Evolutionary conservation across 2,797 vertebrate species (phyloP), one percentile per base, ranked within the genome.

Genomic region (Rhinatrema bivittatum): DNA sequence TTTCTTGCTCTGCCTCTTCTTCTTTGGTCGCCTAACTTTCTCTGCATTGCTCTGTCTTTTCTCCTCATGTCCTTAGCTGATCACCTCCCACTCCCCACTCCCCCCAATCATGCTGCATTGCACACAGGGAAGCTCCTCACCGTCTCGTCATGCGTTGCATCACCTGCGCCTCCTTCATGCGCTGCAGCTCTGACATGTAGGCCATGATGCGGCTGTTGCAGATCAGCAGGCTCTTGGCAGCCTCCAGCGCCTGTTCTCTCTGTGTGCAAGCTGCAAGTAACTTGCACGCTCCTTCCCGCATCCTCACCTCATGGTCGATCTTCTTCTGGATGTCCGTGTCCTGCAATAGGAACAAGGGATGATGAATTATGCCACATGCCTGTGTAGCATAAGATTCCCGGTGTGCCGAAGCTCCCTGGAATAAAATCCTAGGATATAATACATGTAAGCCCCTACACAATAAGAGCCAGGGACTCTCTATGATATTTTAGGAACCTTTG

Each of bases 271-370:
- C 92, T 0, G 87, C 90, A 80, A 97, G 77, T 36, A 97, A 76
- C 70, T 93, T 94, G 47, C 90, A 90, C 15, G 92, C 87, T 2
- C 91, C 93, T 9, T 96, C 93, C 0, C 91, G 87, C 87, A 96
- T 91, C 17, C 93, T 83, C 68, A 97, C 90, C 82, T 97, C 93
- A 43, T 92, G 86, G 68, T 97, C 93, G 2, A 97, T 88, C 60
- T 91, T 91, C 65, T 89, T 89, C 76, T 94, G 92, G 62, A 94
- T 78, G 67, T 93, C 91, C 0, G 90, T 91, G 80, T 94, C 93
- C 93, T 97, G 68, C 4, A 39, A 39, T 13, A 11, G n/a, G n/a
- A n/a, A n/a, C n/a, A 28, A 32, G 11, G 28, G 39, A 22, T 17
- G 9, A 11, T 12, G 7, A 10, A 5, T 16, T 16, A 4, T 16